Evolutionary conservation across 2,888 invertebrate species (phyloP), one percentile per base, ranked within the genome.

Genomic region (Drosophila lacicola): DNA sequence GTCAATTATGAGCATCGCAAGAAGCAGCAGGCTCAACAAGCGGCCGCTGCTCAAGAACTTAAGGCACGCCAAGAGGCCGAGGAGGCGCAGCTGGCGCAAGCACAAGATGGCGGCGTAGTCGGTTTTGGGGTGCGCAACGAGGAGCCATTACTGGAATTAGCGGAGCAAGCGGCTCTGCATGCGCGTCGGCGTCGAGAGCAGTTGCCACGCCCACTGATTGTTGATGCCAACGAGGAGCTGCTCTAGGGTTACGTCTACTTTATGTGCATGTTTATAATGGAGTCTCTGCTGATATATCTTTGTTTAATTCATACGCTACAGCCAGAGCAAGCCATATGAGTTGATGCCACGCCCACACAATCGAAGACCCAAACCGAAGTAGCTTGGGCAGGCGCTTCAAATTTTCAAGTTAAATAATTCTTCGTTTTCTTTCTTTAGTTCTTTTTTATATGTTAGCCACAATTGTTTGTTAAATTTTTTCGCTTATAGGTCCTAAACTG

Each of bases 1-100:
- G 99, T 99, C 33, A 99, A 99, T 93, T 99, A 99, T 93, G 98
- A 99, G 91, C 96, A 97, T 91, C 94, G 96, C 79, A 94, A 95
- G 82, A 95, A 95, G 78, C 96, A 95, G 87, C 88, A 89, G 50
- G 83, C 80, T 6, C 76, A 82, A 14, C 78, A 75, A 41, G 60
- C 78, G 46, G 72, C 71, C 0, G 90, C 90, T 3, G 90, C 90
- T 0, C 80, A 88, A 71, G 90, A 62, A 74, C 70, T 42, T 56
- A 89, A 29, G 84, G 90, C 45, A 66, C 81, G 46, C 70, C 85
- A 61, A 78, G 85, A 66, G 56, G 74, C 73, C 53, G 73, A 67
- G 69, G 67, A 46, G 51, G 66, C 65, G 37, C 60, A 61, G 33
- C 58, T 42, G 63, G 69, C 70, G n/a, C 42, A 68, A 8, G 55